phyloP scores from a whole-genome alignment of 2,797 vertebrate species.

The Catamblyrhynchus diadema region DNA sequence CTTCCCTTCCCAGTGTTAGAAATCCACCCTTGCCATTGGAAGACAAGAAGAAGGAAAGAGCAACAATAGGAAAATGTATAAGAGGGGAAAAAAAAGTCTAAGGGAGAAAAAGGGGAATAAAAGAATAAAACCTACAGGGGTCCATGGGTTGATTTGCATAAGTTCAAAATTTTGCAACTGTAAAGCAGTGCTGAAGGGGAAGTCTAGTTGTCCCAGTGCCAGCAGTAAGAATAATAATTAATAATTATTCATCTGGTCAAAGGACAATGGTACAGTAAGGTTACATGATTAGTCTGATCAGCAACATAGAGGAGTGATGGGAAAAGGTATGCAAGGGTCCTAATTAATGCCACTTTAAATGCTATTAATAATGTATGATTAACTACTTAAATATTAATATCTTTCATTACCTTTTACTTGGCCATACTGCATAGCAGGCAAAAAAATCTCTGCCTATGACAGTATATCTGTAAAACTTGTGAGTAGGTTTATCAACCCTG shows the following conservation, averaged over 20 bases:
- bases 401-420: conserved; percentile 20
- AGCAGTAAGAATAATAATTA: conserved; percentile 8
- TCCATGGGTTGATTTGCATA: not conserved
- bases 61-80: not conserved
- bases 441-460: not conserved
- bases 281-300: conserved; percentile 38
- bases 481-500: not conserved
- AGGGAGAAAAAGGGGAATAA: not conserved
- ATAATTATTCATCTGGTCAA: not conserved
- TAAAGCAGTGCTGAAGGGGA: not conserved
- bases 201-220: not conserved
- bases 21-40: not conserved
- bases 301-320: not conserved
- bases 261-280: conserved; percentile 1
- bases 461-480: not conserved
- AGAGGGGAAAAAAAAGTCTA: accelerated
- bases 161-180: not conserved
- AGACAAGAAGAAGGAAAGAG: not conserved
- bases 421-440: not conserved
- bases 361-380: conserved; percentile 48
- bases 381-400: conserved; percentile 51
- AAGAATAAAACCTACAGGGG: not conserved
- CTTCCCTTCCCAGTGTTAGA: not conserved
- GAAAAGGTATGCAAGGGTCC: not conserved
- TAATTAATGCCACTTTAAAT: conserved; percentile 41